Evolutionary conservation across 1,140 invertebrate genomes (phyloP), one percentile per base, ranked within the genome.

Genomic region (Dermatophagoides farinae): DNA sequence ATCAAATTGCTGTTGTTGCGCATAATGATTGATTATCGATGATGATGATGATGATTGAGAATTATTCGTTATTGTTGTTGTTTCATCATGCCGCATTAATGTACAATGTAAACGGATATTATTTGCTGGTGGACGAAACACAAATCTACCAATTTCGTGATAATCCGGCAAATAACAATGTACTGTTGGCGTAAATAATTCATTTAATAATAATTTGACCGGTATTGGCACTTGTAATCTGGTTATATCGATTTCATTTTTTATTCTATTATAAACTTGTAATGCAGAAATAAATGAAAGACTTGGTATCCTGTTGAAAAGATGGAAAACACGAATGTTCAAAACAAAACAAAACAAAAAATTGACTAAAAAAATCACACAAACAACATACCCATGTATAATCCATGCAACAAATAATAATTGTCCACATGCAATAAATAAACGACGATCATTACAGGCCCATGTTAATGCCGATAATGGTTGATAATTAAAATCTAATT

Each of bases 171-270:
- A 84, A 71, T 88, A 90, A 71, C 89, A 95, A 85, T 95, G 75
- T 68, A 97, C 88, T n/a, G 92, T 96, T 72, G 90, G 88, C 68
- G 85, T 84, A 76, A 95, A 96, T 46, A 96, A 78, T 71, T 85
- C 85, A 63, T 82, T 80, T 62, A 97, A 81, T 14, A 86, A 79
- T 59, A 82, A 81, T 69, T 84, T 81, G 64, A 96, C 78, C 64
- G 87, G 77, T 59, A 81, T 78, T 41, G 93, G 92, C 52, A 97
- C 74, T 47, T 87, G 88, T 67, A 97, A 73, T 61, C 77, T 73
- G 43, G 77, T 71, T 9, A 81, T 75, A 71, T 73, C 65, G 71
- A 74, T 71, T 78, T 77, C 66, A 58, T 78, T 67, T 68, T 79
- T 14, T 73, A 73, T 76, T 67, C 68, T 68, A 61, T 65, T 78